These are phyloP conservation scores for Smutsia gigantea DNA, from an alignment of 2,797 vertebrate genomes.

Conservation along the genomic window DNA sequence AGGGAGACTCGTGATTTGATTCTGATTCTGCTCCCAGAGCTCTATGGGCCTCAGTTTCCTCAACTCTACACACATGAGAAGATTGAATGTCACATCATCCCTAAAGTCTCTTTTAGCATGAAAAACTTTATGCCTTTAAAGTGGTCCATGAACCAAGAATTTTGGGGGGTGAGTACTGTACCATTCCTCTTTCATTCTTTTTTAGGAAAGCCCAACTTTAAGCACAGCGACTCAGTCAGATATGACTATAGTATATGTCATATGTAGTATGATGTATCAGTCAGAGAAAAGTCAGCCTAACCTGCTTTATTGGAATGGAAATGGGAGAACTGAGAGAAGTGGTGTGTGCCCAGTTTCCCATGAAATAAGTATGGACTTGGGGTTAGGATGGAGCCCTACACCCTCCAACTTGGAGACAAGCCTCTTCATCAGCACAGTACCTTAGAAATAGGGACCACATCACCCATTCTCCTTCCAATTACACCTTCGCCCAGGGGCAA, in stretches of 20 bases:
- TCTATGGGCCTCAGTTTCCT: background rate
- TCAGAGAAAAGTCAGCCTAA: background rate
- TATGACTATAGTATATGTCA: background rate
- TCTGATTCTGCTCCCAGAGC: background rate
- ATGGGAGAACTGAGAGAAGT: background rate
- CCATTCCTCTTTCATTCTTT: background rate
- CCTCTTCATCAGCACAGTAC: background rate
- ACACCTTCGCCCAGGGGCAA: background rate
- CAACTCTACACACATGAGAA: background rate
- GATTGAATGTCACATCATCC: background rate
- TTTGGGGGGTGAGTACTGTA: background rate
- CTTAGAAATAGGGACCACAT: background rate
- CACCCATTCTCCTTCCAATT: background rate
- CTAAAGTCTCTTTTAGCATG: background rate
- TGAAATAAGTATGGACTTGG: background rate
- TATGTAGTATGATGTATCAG: background rate
- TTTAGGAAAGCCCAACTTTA: background rate
- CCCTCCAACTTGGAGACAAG: background rate
- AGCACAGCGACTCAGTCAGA: constrained; percentile 2
- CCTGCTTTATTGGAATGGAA: background rate
- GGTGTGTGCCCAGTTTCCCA: background rate
- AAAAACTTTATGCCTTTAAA: background rate
- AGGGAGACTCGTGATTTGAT: background rate
- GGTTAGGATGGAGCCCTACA: background rate
- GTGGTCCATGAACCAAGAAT: background rate